A percentile compares a stretch with the other conserved stretches of the same genome.
phyloP scores from a whole-genome alignment of 2,797 vertebrate genomes.

The Dermochelys coriacea region DNA sequence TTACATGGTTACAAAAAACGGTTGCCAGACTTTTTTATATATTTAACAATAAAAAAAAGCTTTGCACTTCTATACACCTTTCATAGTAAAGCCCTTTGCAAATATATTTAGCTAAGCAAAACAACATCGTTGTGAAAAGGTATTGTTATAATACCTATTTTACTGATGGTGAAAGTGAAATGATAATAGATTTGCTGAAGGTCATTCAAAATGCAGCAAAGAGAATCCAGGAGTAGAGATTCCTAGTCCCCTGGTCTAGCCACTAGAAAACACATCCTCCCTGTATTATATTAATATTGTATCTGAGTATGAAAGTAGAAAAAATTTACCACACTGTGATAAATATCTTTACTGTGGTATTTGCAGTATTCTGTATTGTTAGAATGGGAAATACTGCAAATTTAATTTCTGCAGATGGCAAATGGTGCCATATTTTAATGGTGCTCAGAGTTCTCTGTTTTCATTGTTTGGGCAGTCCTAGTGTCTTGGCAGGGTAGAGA shows the following conservation, averaged over 20 bases:
- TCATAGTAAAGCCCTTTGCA: neutral
- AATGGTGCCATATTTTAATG: fast-evolving
- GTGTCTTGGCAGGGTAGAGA: fast-evolving
- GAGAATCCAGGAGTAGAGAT: neutral
- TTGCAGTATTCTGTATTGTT: neutral
- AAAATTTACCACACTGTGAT: neutral
- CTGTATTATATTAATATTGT: fast-evolving
- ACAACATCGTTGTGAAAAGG: neutral
- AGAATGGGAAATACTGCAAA: fast-evolving
- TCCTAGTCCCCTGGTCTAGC: fast-evolving
- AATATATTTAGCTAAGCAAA: neutral
- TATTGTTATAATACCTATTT: neutral
- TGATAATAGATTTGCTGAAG: neutral
- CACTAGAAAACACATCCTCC: neutral
- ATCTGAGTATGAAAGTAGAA: fast-evolving
- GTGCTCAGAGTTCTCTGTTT: neutral
- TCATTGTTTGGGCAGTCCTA: neutral
- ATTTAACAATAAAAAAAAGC: neutral
- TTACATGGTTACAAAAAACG: neutral
- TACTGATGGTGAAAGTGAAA: neutral
- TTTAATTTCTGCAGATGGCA: neutral
- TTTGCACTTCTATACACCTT: neutral
- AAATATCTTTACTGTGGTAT: neutral
- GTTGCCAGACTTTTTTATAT: neutral
- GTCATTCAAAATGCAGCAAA: neutral